Evolutionary conservation across 92 coral and sea anemone genomes (phyloP).

Genomic region (Muricea muricata): DNA sequence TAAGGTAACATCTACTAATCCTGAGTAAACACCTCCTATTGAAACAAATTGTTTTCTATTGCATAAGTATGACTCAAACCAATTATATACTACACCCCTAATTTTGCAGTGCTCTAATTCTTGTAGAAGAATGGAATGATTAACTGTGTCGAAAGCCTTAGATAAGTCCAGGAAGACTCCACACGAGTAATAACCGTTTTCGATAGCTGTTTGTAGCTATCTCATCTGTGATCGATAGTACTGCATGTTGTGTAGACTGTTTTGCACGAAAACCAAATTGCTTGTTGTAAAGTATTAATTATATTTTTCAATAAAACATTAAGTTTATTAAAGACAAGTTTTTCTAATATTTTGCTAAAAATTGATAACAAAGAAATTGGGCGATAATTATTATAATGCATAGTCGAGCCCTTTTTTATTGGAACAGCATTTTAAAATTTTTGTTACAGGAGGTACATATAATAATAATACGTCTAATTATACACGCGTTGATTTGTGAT

Average conservation of each 20-base stretch:
- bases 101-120: not conserved
- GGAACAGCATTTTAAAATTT: too few relatives aligned
- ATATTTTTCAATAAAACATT: too few relatives aligned
- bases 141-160: not conserved
- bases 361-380: too few relatives aligned
- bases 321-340: too few relatives aligned
- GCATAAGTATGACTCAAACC: not conserved
- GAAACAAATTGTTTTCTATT: not conserved
- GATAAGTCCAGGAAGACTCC: not conserved
- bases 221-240: not conserved
- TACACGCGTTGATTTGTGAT: too few relatives aligned
- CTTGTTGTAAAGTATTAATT: too few relatives aligned
- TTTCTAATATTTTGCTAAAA: too few relatives aligned
- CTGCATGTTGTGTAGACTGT: not conserved
- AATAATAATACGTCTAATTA: too few relatives aligned
- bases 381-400: too few relatives aligned
- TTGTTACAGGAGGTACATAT: too few relatives aligned
- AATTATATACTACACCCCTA: not conserved
- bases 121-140: not conserved
- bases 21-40: not conserved
- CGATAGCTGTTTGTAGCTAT: not conserved
- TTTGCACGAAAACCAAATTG: not conserved
- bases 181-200: not conserved
- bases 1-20: not conserved
- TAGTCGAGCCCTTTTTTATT: too few relatives aligned